These are phyloP conservation scores for Noctua fimbriata DNA, from an alignment of 2,888 invertebrate genomes.

Conservation along the genomic window DNA sequence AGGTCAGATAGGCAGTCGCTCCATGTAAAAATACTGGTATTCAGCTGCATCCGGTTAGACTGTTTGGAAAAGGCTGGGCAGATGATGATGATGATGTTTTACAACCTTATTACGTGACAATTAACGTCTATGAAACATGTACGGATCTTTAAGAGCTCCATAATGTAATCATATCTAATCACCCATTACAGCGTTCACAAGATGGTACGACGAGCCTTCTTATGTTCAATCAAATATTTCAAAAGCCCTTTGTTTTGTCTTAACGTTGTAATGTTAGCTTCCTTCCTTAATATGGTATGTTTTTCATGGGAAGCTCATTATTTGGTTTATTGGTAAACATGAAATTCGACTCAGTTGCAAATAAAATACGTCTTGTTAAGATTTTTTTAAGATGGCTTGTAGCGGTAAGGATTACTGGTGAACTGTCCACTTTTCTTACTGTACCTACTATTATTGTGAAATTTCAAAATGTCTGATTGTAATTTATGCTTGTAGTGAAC, in stretches of 20 bases:
- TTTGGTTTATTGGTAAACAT: neutral
- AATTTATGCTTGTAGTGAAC: neutral
- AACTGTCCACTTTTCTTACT: neutral
- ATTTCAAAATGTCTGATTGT: neutral
- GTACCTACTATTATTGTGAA: neutral
- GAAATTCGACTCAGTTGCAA: neutral
- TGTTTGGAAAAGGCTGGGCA: too few relatives aligned
- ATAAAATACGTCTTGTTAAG: neutral
- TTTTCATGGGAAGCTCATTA: neutral
- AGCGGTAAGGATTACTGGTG: neutral
- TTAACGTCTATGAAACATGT: neutral
- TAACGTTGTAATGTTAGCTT: neutral
- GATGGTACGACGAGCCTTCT: neutral
- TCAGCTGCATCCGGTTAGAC: too few relatives aligned
- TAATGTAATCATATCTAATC: neutral
- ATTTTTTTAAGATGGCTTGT: neutral
- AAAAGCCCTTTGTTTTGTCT: neutral
- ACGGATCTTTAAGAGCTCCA: neutral
- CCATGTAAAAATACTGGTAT: too few relatives aligned
- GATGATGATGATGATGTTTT: too few relatives aligned
- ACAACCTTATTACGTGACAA: neutral
- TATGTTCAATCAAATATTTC: slow-evolving; percentile 11
- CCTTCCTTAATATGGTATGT: neutral
- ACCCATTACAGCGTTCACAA: neutral
- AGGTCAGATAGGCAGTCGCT: too few relatives aligned